Base-by-base conservation (phyloP, 1,140 invertebrate species). In the Drosophila oshimai region DNA sequence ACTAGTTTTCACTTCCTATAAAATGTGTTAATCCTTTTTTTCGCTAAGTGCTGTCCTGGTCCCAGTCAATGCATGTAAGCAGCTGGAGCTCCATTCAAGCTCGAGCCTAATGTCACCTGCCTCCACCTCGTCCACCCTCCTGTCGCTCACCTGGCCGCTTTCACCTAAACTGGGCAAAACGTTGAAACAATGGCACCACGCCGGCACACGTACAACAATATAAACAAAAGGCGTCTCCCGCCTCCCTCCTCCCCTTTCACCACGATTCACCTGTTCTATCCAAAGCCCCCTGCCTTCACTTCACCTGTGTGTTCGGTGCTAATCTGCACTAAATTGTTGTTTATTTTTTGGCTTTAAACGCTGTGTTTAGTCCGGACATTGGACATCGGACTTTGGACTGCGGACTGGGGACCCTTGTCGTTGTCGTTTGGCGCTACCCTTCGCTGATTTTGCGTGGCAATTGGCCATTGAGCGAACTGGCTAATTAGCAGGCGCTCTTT, bases 301-400 rank as follows among this genome's bases (percentile, higher is more conserved):
- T 12, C 22, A 13, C 15, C 24, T 47, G 28, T 42, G 51, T 65
- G 61, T 41, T 46, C 12, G 33, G 46, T 47, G 76, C 77, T 87
- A 87, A 87, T 88, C 83, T 87, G 17, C 83, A 87, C 81, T 88
- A 87, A 87, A 87, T 87, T 87, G 83, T 87, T 87, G 83, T 87
- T 87, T 88, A 81, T 87, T 87, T 86, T 87, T 87, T 81, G 83
- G 83, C 83, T 81, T 87, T 87, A 87, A 87, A 76, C 83, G 73
- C 53, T 57, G 64, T 87, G 81, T 77, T 86, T 86, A 81, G 81
- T 74, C 74, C 74, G 22, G 13, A 45, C 17, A n/a, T 9, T 13
- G 33, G 13, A 22, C 22, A 37, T 15, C 22, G 45, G 54, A 50
- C 39, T n/a, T n/a, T 10, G 45, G 28, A 31, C 2, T n/a, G 20